Percentiles rank a stretch among this genome's conserved stretches.
phyloP scores from a whole-genome alignment of 2,888 invertebrate species.

The Halictus quadricinctus region DNA sequence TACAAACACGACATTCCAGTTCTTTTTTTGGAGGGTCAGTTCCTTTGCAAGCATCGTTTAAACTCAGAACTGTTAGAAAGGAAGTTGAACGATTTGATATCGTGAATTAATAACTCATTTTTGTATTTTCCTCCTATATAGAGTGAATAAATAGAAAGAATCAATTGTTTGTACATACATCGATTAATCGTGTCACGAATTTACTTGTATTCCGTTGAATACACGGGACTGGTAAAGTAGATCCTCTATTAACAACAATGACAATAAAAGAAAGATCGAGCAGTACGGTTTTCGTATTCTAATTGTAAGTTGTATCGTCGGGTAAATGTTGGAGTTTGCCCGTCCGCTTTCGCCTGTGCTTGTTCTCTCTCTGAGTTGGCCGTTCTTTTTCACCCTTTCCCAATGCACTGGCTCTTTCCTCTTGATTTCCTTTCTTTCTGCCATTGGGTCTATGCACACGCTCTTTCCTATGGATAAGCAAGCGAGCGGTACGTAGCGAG shows the following conservation, averaged over 20 bases:
- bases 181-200: background rate
- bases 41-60: constrained; percentile 90
- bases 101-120: constrained; percentile 1
- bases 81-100: constrained; percentile 82
- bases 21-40: constrained; percentile 91
- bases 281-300: constrained; percentile 2
- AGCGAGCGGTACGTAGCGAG: background rate
- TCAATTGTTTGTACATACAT: background rate
- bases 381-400: constrained; percentile 51
- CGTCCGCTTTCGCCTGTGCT: constrained; percentile 54
- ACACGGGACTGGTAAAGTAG: background rate
- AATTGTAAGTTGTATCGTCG: constrained; percentile 10
- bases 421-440: constrained; percentile 57
- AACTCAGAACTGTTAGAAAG: constrained; percentile 85
- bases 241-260: background rate
- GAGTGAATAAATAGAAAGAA: background rate
- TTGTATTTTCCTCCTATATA: background rate
- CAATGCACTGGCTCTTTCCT: constrained; percentile 36
- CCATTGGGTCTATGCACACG: constrained; percentile 39
- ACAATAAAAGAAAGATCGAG: background rate
- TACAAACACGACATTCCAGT: constrained; percentile 95
- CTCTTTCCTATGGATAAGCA: constrained; percentile 58
- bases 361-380: constrained; percentile 43
- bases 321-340: constrained; percentile 29
- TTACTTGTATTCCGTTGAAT: background rate